phyloP scores from a whole-genome alignment of 1,140 invertebrate genomes.

The Pantala flavescens region DNA sequence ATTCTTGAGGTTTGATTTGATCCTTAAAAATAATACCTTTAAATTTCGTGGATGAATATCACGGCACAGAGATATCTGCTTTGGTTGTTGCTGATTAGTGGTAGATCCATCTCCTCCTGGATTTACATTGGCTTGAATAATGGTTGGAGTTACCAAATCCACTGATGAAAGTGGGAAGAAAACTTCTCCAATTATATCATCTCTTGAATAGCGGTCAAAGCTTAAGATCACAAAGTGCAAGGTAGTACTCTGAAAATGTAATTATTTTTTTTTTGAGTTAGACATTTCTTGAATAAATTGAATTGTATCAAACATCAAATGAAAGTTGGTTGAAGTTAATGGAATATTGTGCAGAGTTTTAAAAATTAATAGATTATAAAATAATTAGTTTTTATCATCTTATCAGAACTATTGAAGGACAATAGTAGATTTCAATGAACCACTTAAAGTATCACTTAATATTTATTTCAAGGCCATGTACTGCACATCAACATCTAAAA shows the following conservation, averaged over 20 bases:
- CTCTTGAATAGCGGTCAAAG: slow-evolving; percentile 93
- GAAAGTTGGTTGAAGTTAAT: too few relatives aligned
- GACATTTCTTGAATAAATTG: too few relatives aligned
- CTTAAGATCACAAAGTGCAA: slow-evolving; percentile 90
- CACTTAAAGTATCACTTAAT: too few relatives aligned
- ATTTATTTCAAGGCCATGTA: too few relatives aligned
- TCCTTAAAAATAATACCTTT: slow-evolving; percentile 47
- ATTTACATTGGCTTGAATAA: slow-evolving; percentile 25
- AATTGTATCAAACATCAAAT: neutral
- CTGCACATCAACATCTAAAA: too few relatives aligned
- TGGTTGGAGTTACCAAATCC: slow-evolving; percentile 66
- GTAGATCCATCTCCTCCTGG: neutral
- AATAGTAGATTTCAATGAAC: too few relatives aligned
- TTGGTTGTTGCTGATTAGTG: slow-evolving; percentile 26
- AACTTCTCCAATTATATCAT: slow-evolving; percentile 96
- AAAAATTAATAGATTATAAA: too few relatives aligned
- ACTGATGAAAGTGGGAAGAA: slow-evolving; percentile 70
- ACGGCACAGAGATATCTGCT: slow-evolving; percentile 61
- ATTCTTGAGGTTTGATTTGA: too few relatives aligned
- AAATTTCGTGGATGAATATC: slow-evolving; percentile 78
- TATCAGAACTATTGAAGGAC: too few relatives aligned
- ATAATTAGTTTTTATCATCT: too few relatives aligned
- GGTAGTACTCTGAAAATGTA: slow-evolving; percentile 56
- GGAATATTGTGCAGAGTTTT: too few relatives aligned
- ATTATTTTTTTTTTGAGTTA: too few relatives aligned